phyloP scores from a whole-genome alignment of 2,113 vertebrate species.

The Caranx ignobilis region DNA sequence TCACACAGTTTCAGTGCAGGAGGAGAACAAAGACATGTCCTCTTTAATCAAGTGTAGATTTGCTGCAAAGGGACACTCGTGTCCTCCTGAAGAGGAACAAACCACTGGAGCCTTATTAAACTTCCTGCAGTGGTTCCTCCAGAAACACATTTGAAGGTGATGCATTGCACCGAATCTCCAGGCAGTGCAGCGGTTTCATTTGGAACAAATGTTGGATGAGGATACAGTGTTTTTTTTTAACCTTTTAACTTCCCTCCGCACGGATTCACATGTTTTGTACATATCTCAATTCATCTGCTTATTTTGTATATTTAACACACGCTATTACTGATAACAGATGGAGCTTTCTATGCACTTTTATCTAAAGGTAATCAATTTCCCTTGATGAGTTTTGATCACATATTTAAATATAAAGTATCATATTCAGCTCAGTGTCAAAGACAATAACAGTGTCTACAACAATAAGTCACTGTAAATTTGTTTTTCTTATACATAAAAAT shows the following conservation, averaged over 20 bases:
- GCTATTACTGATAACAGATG: background rate
- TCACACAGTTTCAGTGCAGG: conserved; percentile 3
- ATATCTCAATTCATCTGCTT: background rate
- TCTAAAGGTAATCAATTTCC: background rate
- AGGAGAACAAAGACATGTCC: conserved; percentile 3
- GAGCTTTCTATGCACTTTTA: background rate
- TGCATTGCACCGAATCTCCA: background rate
- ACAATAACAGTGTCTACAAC: conserved; percentile 15
- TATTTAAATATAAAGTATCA: conserved; percentile 18
- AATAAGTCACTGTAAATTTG: conserved; percentile 27
- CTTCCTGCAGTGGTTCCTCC: conserved; percentile 1
- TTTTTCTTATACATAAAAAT: conserved; percentile 54
- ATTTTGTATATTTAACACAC: background rate
- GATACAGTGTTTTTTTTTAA: too few relatives aligned
- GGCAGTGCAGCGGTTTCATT: background rate
- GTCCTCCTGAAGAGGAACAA: background rate
- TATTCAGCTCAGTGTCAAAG: conserved; percentile 1
- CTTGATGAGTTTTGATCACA: conserved; percentile 6
- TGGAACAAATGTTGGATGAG: background rate
- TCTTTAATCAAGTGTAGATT: conserved; percentile 17
- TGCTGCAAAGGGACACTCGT: background rate
- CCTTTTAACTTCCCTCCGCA: background rate
- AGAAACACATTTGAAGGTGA: background rate
- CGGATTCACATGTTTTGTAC: background rate
- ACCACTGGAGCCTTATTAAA: conserved; percentile 1